A percentile compares a stretch with the other conserved stretches of the same genome.
phyloP scores from a whole-genome alignment of 2,888 invertebrate genomes.

The Sarcophaga rosellei region DNA sequence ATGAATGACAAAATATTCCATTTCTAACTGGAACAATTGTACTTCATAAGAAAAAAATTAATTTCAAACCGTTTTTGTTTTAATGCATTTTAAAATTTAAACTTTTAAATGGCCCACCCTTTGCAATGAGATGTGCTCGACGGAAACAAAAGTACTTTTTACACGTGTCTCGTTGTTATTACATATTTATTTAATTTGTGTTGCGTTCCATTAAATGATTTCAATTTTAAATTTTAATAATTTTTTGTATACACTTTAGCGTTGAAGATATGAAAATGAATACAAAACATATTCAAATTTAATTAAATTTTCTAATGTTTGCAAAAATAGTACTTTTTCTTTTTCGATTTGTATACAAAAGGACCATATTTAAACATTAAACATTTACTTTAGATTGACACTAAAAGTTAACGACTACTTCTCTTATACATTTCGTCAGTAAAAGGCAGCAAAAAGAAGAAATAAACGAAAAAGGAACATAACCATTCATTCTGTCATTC shows the following conservation, averaged over 20 bases:
- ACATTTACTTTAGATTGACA: slow-evolving; percentile 63
- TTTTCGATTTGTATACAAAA: not conserved
- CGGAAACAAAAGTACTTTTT: no score
- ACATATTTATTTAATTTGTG: no score
- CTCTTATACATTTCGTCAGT: slow-evolving; percentile 15
- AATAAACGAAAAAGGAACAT: slow-evolving; percentile 30
- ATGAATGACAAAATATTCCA: no score
- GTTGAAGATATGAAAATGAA: not conserved
- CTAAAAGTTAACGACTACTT: slow-evolving; percentile 65
- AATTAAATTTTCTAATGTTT: slow-evolving; percentile 28
- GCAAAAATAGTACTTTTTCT: not conserved
- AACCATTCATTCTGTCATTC: slow-evolving; percentile 43
- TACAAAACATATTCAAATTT: slow-evolving; percentile 1
- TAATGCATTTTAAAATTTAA: no score
- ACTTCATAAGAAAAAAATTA: no score
- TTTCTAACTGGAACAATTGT: no score
- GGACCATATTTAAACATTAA: slow-evolving; percentile 53
- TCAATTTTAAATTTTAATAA: not conserved
- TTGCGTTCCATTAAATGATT: not conserved
- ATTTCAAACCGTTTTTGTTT: no score
- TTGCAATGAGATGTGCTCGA: no score
- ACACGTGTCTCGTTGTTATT: no score
- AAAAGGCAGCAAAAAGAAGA: slow-evolving; percentile 34
- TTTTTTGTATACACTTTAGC: not conserved
- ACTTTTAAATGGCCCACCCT: no score